A percentile compares a stretch with the other conserved stretches of the same genome.
Conservation (phyloP, 2,888 invertebrate genomes). For the Pedicia rivosa region DNA sequence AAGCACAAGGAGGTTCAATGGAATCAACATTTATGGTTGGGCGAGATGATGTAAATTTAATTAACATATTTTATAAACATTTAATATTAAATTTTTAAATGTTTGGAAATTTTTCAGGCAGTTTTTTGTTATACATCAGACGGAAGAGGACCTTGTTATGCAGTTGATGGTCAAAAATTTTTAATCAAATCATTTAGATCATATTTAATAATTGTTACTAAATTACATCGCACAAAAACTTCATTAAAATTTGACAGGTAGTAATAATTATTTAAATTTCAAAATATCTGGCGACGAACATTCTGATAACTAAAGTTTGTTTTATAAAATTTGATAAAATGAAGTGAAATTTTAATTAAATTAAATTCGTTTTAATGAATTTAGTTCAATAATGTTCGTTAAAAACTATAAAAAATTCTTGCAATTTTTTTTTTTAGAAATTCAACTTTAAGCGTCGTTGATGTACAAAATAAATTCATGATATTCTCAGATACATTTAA, state of each 20-base stretch:
- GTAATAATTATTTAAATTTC: neutral
- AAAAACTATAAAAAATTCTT: neutral
- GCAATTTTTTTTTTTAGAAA: constrained; percentile 10
- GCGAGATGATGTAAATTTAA: constrained; percentile 52
- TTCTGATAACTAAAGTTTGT: too few relatives aligned
- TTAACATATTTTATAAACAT: neutral
- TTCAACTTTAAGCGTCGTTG: constrained; percentile 59
- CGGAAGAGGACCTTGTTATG: constrained; percentile 86
- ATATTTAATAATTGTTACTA: constrained; percentile 66
- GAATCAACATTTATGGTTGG: constrained; percentile 84
- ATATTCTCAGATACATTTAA: constrained; percentile 69
- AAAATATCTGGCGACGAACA: too few relatives aligned
- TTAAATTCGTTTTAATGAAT: neutral
- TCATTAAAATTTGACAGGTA: constrained; percentile 20
- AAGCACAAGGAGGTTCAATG: constrained; percentile 36
- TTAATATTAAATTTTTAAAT: constrained; percentile 2
- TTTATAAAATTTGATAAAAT: too few relatives aligned
- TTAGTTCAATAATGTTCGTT: too few relatives aligned
- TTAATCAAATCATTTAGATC: constrained; percentile 79
- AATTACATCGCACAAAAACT: constrained; percentile 21
- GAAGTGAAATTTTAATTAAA: too few relatives aligned
- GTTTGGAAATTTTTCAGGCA: constrained; percentile 44
- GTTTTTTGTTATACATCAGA: constrained; percentile 94
- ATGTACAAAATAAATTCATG: constrained; percentile 88
- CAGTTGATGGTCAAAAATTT: constrained; percentile 78